Evolutionary conservation across 1,140 invertebrate genomes (phyloP).

Genomic region (Ceratina japonica): DNA sequence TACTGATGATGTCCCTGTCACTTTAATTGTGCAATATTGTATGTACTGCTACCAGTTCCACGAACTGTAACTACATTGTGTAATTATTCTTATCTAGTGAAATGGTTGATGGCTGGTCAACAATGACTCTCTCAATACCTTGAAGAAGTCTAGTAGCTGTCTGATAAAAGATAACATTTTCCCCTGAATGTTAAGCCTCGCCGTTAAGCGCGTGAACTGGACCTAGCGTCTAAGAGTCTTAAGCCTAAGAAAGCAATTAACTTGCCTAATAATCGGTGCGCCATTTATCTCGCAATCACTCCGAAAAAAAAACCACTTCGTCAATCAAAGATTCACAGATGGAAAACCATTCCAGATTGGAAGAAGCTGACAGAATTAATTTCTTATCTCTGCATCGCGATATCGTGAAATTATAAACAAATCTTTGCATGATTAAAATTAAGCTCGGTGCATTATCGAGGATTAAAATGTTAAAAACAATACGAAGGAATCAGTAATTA

Average conservation of each 20-base stretch:
- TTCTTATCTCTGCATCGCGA: background rate
- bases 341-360: background rate
- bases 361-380: background rate
- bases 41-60: background rate
- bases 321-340: background rate
- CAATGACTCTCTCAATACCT: background rate
- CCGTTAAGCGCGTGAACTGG: slow-evolving; percentile 52
- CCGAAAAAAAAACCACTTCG: background rate
- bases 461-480: background rate
- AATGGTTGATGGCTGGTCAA: background rate
- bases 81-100: background rate
- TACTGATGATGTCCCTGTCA: background rate
- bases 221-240: slow-evolving; percentile 57
- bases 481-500: background rate
- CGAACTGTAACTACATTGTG: background rate
- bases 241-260: slow-evolving; percentile 55
- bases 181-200: background rate
- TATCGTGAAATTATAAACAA: background rate
- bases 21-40: too few species aligned
- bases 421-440: background rate
- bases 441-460: background rate
- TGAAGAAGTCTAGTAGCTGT: background rate
- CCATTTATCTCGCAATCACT: background rate
- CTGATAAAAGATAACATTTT: background rate
- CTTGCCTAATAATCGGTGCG: background rate